Conservation (phyloP, 2,888 invertebrate species). For the Spicauda simplicius region DNA sequence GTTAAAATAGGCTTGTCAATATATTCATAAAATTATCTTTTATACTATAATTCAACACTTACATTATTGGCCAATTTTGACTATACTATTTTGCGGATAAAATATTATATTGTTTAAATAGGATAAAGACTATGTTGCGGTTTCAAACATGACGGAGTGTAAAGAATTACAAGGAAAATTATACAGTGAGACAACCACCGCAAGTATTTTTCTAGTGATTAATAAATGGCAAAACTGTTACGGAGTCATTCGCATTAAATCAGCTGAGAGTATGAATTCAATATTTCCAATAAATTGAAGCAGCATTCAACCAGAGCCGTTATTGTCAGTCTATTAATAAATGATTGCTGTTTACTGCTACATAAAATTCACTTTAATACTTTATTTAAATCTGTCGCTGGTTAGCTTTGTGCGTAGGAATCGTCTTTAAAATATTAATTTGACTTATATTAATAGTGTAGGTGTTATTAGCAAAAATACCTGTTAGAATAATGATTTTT, state of each 20-base stretch:
- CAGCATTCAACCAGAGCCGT: slow-evolving; percentile 1
- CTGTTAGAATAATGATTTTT: too few species aligned
- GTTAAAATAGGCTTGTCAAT: neutral
- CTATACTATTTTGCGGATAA: too few species aligned
- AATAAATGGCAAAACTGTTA: neutral
- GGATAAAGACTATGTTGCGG: neutral
- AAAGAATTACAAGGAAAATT: neutral
- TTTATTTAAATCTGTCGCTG: neutral
- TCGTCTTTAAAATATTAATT: neutral
- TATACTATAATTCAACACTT: too few species aligned
- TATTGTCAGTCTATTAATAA: slow-evolving; percentile 1
- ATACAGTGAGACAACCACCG: neutral
- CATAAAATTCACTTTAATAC: neutral
- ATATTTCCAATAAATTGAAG: slow-evolving; percentile 4
- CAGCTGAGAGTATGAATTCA: slow-evolving; percentile 7
- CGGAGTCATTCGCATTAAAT: slow-evolving; percentile 6
- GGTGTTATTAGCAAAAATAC: neutral
- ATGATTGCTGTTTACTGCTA: neutral
- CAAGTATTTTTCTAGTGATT: neutral
- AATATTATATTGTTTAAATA: too few species aligned
- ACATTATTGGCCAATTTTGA: too few species aligned
- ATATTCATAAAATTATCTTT: neutral
- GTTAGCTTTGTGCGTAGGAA: neutral
- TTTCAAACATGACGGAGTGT: neutral
- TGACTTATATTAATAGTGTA: neutral